Evolutionary conservation across 2,113 vertebrate species (phyloP), one percentile per base, ranked within the genome.

Genomic region (Cardinalis cardinalis): DNA sequence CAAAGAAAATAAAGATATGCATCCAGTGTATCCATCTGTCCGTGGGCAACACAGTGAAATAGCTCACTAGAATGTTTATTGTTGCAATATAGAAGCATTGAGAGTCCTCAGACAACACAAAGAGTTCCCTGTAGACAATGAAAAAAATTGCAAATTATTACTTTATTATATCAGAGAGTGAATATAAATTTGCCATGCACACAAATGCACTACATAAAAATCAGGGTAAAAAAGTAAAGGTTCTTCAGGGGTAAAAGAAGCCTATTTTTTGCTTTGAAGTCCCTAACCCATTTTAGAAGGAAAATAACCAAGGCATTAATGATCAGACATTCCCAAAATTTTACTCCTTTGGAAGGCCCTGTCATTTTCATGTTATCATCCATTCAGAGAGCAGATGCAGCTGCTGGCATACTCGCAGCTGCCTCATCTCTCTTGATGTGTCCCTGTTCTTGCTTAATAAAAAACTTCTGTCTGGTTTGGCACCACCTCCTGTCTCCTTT

Each of bases 1-100:
- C 49, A 75, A 89, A 87, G 84, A 87, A 96, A 92, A 94, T 87
- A 92, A 92, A 93, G 38, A 26, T 69, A 51, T 29, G 23, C 71
- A 52, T 89, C 69, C 53, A 89, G 9, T 53, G 56, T 40, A 72
- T 83, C 59, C 74, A 80, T 92, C 69, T 86, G 78, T 58, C 78
- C 71, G 25, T 64, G 71, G 17, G 61, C 32, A 81, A 60, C 46
- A 81, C 32, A 71, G 24, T n/a, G 29, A 84, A 94, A 92, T 24
- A 71, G 49, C 60, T 88, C 52, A 64, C 31, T 89, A 29, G 85
- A 82, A 85, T 60, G 65, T 91, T 94, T 74, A 84, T 74, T 74
- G 53, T 71, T 71, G 53, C 18, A 68, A 53, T 81, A 70, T 49
- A 66, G 44, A 86, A 71, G 4, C n/a, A 64, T 66, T 64, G 20